Base-by-base conservation (phyloP, 2,113 vertebrate genomes). In the Urocitellus parryii region DNA sequence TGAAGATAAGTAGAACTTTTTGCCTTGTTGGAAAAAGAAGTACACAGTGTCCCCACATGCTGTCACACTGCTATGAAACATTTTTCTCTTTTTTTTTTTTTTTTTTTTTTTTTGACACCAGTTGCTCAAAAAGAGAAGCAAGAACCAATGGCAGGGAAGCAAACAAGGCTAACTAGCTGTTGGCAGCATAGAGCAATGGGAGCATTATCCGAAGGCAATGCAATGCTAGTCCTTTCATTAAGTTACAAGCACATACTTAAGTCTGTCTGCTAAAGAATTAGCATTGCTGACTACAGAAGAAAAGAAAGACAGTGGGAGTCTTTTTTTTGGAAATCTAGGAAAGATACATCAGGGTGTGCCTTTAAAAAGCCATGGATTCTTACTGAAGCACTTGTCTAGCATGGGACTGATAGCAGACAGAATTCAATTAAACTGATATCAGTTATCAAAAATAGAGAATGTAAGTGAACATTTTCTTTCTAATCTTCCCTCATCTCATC, bases 181-280 rank as follows among this genome's bases (percentile, higher is more conserved):
- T 88, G 78, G 81, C 79, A 88, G 82, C 32, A n/a, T 87, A 79
- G 39, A 83, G 34, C 6, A 2, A 24, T 68, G n/a, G 56, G 56
- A 24, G 65, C 73, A 56, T 58, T 45, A 58, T 70, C 77, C 27
- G 70, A 93, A 79, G 58, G 45, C 67, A 80, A 90, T 81, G 56
- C 14, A 86, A 77, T 83, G 56, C 72, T 45, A 24, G 24, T 42
- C 79, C 72, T 91, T 92, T 96, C 80, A 72, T 95, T 94, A 72
- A 90, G 42, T 96, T 45, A 88, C 77, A 81, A 93, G 80, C 45
- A 88, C 53, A 48, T 81, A 78, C 76, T 87, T 88, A 95, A 83
- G 65, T 90, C 85, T 88, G n/a, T 65, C 56, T 94, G 34, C 82
- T 65, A 29, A n/a, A 42, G 14, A 95, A 58, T 82, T 88, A 83